Percentiles rank a stretch among this genome's conserved stretches.
Evolutionary conservation across 2,888 invertebrate species (phyloP).

Genomic region (Stenodera caucasica): DNA sequence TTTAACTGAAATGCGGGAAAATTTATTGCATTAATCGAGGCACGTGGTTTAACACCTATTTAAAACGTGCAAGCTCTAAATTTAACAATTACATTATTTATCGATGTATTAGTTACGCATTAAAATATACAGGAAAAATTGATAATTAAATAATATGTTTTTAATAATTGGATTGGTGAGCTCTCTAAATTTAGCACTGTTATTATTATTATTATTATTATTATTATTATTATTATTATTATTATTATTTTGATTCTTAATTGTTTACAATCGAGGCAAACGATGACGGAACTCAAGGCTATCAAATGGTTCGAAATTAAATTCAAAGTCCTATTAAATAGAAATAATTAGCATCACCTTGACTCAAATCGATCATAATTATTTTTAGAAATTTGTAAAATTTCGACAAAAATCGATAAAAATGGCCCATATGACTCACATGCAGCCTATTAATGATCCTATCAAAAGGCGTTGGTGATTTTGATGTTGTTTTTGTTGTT

Average conservation of each 20-base stretch:
- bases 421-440: constrained; percentile 43
- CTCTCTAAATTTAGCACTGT: no score
- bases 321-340: neutral
- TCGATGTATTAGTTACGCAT: neutral
- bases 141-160: no score
- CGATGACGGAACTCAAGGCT: neutral
- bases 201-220: no score
- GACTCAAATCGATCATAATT: neutral
- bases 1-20: neutral
- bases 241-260: no score
- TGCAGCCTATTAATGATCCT: constrained; percentile 52
- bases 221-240: no score
- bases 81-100: neutral
- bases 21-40: neutral
- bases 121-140: neutral
- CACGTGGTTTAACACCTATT: constrained; percentile 5
- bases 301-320: neutral
- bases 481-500: no score
- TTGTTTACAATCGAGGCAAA: neutral
- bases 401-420: no score
- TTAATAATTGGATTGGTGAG: no score
- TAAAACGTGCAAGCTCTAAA: neutral
- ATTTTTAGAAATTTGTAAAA: no score
- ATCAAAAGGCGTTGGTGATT: constrained; percentile 46
- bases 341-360: neutral